Percentiles rank a stretch among this genome's conserved stretches.
phyloP scores from a whole-genome alignment of 2,888 invertebrate genomes.

The Leptogaster cylindrica region DNA sequence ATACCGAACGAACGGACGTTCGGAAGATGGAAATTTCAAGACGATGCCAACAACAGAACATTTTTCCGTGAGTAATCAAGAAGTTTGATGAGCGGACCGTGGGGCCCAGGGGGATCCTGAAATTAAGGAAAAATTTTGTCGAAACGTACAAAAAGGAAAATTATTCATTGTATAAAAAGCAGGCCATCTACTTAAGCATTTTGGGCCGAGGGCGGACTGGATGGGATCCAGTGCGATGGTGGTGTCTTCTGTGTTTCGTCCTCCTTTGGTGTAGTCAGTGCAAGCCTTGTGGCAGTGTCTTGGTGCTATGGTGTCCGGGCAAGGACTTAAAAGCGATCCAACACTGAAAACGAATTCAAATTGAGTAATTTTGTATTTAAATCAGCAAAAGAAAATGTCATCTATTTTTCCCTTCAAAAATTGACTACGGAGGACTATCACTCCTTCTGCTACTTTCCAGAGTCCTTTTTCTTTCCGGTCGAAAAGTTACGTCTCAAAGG shows the following conservation, averaged over 20 bases:
- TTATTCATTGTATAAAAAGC: slow-evolving; percentile 40
- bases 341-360: slow-evolving; percentile 23
- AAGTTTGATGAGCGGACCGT: neutral
- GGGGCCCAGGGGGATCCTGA: neutral
- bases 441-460: neutral
- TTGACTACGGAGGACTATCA: neutral
- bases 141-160: slow-evolving; percentile 34
- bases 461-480: neutral
- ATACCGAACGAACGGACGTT: slow-evolving; percentile 32
- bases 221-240: too few species aligned
- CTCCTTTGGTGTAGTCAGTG: neutral
- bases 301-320: neutral
- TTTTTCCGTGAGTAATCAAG: slow-evolving; percentile 38
- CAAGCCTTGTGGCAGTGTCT: too few species aligned
- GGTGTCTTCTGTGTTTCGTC: neutral
- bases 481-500: neutral
- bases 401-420: slow-evolving; percentile 27
- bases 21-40: slow-evolving; percentile 23
- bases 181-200: slow-evolving; percentile 35
- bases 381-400: slow-evolving; percentile 36
- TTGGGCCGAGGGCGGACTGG: too few species aligned
- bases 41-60: slow-evolving; percentile 35
- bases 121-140: slow-evolving; percentile 33
- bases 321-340: neutral
- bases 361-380: slow-evolving; percentile 35